Conservation (phyloP, 2,113 vertebrate genomes). For the Aptenodytes forsteri region DNA sequence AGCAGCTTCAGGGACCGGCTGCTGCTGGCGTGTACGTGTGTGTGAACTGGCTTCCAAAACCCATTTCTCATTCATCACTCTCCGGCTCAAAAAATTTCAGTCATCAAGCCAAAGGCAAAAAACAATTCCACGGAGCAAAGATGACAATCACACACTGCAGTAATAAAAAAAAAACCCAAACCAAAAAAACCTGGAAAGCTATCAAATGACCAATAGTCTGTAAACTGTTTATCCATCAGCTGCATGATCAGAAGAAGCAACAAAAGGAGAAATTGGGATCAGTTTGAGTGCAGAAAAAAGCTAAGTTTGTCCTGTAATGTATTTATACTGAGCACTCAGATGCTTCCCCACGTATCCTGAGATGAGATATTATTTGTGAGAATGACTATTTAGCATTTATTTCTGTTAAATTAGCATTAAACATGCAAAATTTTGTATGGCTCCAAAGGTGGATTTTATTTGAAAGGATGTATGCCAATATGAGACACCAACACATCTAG, state of each 20-base stretch:
- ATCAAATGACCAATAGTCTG: background rate
- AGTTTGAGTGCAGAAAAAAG: background rate
- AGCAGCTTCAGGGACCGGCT: rapidly evolving
- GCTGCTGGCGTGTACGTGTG: rapidly evolving
- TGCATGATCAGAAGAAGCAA: background rate
- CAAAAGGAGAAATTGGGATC: background rate
- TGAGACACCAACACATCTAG: background rate
- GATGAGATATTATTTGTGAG: background rate
- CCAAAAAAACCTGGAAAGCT: background rate
- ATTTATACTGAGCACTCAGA: background rate
- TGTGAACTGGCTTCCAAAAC: background rate
- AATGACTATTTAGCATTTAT: background rate
- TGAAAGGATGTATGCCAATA: background rate
- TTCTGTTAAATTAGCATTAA: background rate
- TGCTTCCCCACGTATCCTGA: background rate
- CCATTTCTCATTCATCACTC: background rate
- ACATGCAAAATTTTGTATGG: background rate
- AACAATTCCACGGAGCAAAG: background rate
- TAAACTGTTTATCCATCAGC: background rate
- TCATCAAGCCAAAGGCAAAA: background rate
- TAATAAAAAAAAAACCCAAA: background rate
- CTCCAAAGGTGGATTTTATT: background rate
- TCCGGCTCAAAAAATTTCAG: background rate
- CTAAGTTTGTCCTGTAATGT: background rate
- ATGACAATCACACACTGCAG: background rate